phyloP scores from a whole-genome alignment of 2,113 vertebrate species.

The cat (Felis catus) region F.catus_Fca126_mat1.0 CM031413.1:82507501-82508000 shows the following conservation, averaged over 20 bases:
- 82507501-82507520: neutral
- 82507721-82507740: conserved; percentile 33
- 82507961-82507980: neutral
- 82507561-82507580: neutral
- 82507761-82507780: neutral
- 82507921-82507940: neutral
- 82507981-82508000: too few species aligned
- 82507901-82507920: neutral
- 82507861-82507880: neutral
- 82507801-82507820: neutral
- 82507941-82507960: neutral
- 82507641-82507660: neutral
- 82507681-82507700: neutral
- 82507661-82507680: neutral
- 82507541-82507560: neutral
- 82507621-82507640: neutral
- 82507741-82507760: neutral
- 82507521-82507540: neutral
- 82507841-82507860: neutral
- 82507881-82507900: neutral
- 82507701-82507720: neutral
- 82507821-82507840: neutral
- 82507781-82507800: neutral
- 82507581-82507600: neutral
- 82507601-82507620: neutral